A percentile compares a stretch with the other conserved stretches of the same genome.
Evolutionary conservation across 1,140 invertebrate species (phyloP).

Genomic region (Drosophila gunungcola): DNA sequence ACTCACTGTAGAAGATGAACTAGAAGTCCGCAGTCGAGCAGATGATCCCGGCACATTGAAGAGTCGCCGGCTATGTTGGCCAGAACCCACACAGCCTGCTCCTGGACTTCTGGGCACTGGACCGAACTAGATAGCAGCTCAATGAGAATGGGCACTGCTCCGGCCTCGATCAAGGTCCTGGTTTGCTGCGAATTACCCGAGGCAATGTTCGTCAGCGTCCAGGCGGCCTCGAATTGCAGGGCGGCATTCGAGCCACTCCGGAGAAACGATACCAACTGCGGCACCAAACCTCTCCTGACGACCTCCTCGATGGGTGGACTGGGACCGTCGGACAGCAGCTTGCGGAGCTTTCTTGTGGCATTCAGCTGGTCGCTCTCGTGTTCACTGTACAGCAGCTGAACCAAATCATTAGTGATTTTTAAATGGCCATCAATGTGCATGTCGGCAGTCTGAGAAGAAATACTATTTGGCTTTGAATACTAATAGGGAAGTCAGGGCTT

Average conservation of each 20-base stretch:
- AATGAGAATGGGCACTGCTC: conserved; percentile 97
- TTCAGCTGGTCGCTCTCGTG: conserved; percentile 92
- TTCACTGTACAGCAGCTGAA: conserved; percentile 92
- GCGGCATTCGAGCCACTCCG: conserved; percentile 93
- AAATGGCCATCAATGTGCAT: conserved; percentile 64
- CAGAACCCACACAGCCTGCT: conserved; percentile 98
- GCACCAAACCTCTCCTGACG: conserved; percentile 97
- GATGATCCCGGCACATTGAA: conserved; percentile 95
- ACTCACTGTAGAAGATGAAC: conserved; percentile 95
- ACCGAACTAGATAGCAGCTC: conserved; percentile 89
- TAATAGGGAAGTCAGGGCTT: no score
- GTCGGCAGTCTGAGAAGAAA: conserved; percentile 30
- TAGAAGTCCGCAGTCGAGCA: conserved; percentile 94
- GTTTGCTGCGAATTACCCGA: conserved; percentile 98
- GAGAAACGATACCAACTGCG: conserved; percentile 97
- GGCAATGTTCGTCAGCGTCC: conserved; percentile 99
- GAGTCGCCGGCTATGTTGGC: conserved; percentile 98
- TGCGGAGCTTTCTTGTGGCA: conserved; percentile 97
- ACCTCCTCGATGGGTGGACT: conserved; percentile 99
- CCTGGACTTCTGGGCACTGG: conserved; percentile 95
- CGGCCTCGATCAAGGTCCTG: conserved; percentile 95
- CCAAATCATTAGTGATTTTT: conserved; percentile 91
- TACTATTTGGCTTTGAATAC: background rate
- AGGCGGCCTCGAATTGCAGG: conserved; percentile 97
- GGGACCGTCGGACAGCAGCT: conserved; percentile 96